Evolutionary conservation across 2,113 vertebrate species (phyloP), one percentile per base, ranked within the genome.

Genomic region (Isurus oxyrinchus): DNA sequence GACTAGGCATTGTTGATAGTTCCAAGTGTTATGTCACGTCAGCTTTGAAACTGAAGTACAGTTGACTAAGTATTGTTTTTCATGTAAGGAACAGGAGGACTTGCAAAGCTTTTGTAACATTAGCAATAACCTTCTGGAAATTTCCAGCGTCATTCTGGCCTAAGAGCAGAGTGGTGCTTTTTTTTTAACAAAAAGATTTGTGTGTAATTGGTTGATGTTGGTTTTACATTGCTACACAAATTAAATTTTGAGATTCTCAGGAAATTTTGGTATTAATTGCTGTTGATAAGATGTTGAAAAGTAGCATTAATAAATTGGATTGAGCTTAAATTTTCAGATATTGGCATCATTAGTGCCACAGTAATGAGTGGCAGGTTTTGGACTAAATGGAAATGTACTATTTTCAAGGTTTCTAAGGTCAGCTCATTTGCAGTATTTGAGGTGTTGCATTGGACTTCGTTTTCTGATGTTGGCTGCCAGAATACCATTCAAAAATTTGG

Each of bases 171-270:
- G 90, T 63, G 23, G 59, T 93, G 55, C 55, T 6, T 61, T 13
- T 93, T 93, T 61, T 61, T 81, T 69, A 69, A 61, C 53, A 93
- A 61, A 31, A 93, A n/a, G 4, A n/a, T 94, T 94, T 93, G 57
- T 2, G 16, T 93, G 13, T n/a, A 93, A 61, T 31, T 93, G 25
- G 11, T 27, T 88, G 1, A 90, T 53, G 16, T 40, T 94, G 90
- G 59, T 8, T 90, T 94, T 94, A 44, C 59, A 63, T 93, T 66
- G 57, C 7, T 40, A 94, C 5, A n/a, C 6, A 94, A 94, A 63
- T 66, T 5, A 63, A 63, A 40, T 13, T 19, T 49, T n/a, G 55
- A 94, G 59, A 94, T 94, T 63, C 57, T 94, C 14, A 40, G 59
- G 35, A 63, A 94, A 40, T 19, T 44, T n/a, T 27, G 16, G 55